Conservation (phyloP, 2,888 invertebrate genomes). For the Caenorhabditis virilis region DNA sequence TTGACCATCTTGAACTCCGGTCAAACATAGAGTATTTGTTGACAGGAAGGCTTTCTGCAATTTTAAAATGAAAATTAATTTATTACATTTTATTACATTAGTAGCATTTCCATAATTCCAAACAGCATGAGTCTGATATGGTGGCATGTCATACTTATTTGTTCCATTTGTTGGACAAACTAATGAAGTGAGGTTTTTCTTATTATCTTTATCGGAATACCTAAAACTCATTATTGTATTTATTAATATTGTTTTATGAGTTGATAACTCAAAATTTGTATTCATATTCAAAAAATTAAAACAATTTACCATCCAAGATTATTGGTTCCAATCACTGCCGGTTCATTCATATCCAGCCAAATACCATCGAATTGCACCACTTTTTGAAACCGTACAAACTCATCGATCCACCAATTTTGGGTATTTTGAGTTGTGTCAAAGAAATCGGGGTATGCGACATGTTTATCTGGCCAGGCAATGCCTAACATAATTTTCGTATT, state of each 20-base stretch:
- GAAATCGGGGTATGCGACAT: slow-evolving; percentile 67
- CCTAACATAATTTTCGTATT: slow-evolving; percentile 59
- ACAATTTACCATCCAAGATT: no score
- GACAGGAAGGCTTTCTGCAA: slow-evolving; percentile 43
- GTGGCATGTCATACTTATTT: slow-evolving; percentile 59
- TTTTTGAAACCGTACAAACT: slow-evolving; percentile 53
- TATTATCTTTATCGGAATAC: slow-evolving; percentile 52
- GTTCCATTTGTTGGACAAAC: slow-evolving; percentile 57
- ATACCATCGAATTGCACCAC: slow-evolving; percentile 78
- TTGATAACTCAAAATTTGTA: not conserved
- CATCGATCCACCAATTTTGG: slow-evolving; percentile 62
- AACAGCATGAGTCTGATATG: slow-evolving; percentile 59
- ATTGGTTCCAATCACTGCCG: slow-evolving; percentile 77
- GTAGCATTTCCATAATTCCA: slow-evolving; percentile 51
- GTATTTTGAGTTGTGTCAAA: slow-evolving; percentile 58
- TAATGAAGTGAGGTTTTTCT: slow-evolving; percentile 54
- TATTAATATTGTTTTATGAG: slow-evolving; percentile 1
- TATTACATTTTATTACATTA: slow-evolving; percentile 1
- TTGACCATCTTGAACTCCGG: slow-evolving; percentile 47
- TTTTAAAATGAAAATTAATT: not conserved
- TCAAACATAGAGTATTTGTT: slow-evolving; percentile 65
- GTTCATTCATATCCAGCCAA: slow-evolving; percentile 91
- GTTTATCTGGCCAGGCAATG: slow-evolving; percentile 62
- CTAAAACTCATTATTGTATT: no score
- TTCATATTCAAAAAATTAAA: no score